These are phyloP conservation scores for Pyrrhura leucotis DNA, from an alignment of 2,797 vertebrate species.

Conservation along the genomic window DNA sequence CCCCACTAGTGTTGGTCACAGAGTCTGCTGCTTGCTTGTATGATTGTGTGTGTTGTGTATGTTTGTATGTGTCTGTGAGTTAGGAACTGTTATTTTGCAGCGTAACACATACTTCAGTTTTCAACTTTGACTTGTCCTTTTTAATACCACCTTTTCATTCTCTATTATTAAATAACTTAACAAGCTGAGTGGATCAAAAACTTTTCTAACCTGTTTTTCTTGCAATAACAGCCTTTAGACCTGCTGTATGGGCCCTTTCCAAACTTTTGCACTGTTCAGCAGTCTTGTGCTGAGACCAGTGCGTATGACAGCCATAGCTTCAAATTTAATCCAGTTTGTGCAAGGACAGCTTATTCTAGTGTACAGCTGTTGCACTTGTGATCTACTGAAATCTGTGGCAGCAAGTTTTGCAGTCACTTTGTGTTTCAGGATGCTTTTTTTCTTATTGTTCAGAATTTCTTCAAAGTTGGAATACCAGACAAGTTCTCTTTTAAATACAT, in stretches of 20 bases:
- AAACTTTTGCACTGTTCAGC: neutral
- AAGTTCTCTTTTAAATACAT: neutral
- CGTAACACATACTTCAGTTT: neutral
- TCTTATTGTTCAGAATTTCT: neutral
- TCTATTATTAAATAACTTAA: neutral
- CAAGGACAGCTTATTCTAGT: neutral
- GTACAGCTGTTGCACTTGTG: neutral
- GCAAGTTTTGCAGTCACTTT: neutral
- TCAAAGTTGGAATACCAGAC: neutral
- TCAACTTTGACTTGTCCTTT: neutral
- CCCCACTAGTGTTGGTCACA: neutral
- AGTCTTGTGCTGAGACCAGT: neutral
- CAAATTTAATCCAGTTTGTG: fast-evolving
- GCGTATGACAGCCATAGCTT: neutral
- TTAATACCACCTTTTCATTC: neutral
- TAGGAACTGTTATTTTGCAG: neutral
- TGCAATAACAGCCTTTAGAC: neutral
- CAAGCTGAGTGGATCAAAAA: neutral
- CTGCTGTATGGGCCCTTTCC: neutral
- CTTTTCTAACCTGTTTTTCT: neutral
- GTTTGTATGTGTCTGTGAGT: neutral
- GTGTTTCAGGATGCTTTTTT: neutral
- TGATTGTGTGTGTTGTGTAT: neutral
- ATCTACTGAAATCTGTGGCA: neutral
- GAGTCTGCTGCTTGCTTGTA: neutral